Conservation (phyloP, 2,113 vertebrate genomes). For the Mormoops blainvillei region DNA sequence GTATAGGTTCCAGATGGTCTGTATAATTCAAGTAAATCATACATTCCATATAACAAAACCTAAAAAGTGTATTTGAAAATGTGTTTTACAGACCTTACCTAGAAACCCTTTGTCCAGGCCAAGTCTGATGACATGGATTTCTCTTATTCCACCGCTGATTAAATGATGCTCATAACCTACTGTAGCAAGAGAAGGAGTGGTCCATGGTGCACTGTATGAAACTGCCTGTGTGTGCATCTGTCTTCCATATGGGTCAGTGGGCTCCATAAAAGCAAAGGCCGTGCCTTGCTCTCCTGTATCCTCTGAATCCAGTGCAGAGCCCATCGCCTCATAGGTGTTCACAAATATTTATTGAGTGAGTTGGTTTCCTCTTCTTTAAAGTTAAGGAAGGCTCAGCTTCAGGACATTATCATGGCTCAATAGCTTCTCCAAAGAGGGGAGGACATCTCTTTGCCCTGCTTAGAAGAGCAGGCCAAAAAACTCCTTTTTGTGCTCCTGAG, state of each 20-base stretch:
- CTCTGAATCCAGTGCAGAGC: neutral
- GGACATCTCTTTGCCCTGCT: neutral
- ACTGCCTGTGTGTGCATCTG: neutral
- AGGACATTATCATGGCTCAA: neutral
- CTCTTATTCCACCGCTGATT: neutral
- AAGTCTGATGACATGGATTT: neutral
- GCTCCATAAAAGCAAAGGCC: neutral
- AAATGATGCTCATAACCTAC: neutral
- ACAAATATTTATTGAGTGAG: neutral
- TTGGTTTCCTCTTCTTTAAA: neutral
- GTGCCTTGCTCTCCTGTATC: neutral
- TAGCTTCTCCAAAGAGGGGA: neutral
- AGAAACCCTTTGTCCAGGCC: neutral
- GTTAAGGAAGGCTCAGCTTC: neutral
- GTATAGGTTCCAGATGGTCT: neutral
- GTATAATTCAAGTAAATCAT: slow-evolving; percentile 1
- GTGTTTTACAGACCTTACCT: neutral
- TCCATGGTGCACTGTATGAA: neutral
- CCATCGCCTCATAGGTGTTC: neutral
- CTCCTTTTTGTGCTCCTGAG: neutral
- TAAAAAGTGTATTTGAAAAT: neutral
- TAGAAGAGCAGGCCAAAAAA: neutral
- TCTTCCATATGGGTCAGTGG: neutral
- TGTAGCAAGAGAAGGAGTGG: fast-evolving
- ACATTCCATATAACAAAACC: neutral